Base-by-base conservation (phyloP, 2,888 invertebrate species). In the Hypomecis atomaria region DNA sequence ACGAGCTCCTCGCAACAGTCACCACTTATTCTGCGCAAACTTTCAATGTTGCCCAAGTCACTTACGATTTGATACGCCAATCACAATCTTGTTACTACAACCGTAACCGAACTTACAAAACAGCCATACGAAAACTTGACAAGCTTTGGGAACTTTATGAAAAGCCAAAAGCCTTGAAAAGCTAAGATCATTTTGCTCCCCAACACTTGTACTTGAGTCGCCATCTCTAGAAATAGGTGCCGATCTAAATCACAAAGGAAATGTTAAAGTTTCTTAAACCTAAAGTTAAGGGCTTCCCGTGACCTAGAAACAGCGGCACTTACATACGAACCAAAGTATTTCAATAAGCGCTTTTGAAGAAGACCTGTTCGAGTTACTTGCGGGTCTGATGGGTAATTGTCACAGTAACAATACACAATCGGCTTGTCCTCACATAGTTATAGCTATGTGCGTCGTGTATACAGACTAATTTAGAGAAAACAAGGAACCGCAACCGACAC, bases 291-390 rank as follows among this genome's bases (percentile, higher is more conserved):
- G 48, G 48, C 45, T 45, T 71, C 79, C 78, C 73, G 70, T 82
- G 85, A 85, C 86, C 84, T 81, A 85, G 83, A 88, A 86, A 84
- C 79, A 74, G 72, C 71, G 69, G 74, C 78, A 81, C 77, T 78
- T 77, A 76, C 43, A 54, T 74, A 74, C 69, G 73, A 73, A 75
- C 77, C 59, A 64, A 87, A 87, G 83, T 88, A 87, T 88, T 88
- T 87, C 87, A 88, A 88, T 87, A 86, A 86, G 81, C 80, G 77
- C 81, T 79, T 78, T 79, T 76, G 78, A 84, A 78, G 79, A 77
- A 71, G 77, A 73, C 77, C 79, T 80, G 79, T 82, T 81, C 71
- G 71, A 71, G 71, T 73, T 77, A 76, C 76, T 77, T 73, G 67
- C 65, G 65, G 63, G 74, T 69, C 62, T 67, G 69, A 34, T 71